Conservation (phyloP, 2,113 vertebrate genomes). For the Struthidea cinerea region DNA sequence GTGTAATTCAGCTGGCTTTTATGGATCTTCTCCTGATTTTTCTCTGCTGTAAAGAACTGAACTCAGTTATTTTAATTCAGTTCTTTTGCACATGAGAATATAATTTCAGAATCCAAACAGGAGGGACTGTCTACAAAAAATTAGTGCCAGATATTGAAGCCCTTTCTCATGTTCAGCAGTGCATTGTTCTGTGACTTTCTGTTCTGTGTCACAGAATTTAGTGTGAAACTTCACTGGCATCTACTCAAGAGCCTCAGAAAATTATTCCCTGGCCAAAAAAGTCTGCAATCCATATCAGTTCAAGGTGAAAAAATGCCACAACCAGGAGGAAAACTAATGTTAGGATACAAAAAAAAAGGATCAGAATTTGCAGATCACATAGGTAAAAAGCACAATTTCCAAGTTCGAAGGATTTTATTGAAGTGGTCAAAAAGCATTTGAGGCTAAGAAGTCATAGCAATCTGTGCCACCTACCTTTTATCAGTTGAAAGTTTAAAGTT, state of each 20-base stretch:
- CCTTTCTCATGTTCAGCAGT: background rate
- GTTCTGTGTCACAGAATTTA: background rate
- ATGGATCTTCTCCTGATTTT: background rate
- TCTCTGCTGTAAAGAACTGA: background rate
- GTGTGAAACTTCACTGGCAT: background rate
- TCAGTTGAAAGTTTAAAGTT: slow-evolving; percentile 41
- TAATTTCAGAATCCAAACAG: background rate
- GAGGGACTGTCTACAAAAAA: background rate
- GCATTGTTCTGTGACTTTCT: background rate
- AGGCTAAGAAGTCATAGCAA: background rate
- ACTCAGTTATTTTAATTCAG: background rate
- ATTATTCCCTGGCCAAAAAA: background rate
- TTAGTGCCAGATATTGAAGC: background rate
- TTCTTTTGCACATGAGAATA: background rate
- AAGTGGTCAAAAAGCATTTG: background rate
- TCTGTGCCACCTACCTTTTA: background rate
- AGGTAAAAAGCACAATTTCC: background rate
- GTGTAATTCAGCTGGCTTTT: background rate
- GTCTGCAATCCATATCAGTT: background rate
- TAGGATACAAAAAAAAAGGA: background rate
- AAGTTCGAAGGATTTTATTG: background rate
- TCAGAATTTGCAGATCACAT: background rate
- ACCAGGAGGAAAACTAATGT: background rate
- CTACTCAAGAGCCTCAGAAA: background rate
- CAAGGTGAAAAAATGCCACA: background rate